Conservation (phyloP, 2,113 vertebrate species). For the Eurypyga helias region DNA sequence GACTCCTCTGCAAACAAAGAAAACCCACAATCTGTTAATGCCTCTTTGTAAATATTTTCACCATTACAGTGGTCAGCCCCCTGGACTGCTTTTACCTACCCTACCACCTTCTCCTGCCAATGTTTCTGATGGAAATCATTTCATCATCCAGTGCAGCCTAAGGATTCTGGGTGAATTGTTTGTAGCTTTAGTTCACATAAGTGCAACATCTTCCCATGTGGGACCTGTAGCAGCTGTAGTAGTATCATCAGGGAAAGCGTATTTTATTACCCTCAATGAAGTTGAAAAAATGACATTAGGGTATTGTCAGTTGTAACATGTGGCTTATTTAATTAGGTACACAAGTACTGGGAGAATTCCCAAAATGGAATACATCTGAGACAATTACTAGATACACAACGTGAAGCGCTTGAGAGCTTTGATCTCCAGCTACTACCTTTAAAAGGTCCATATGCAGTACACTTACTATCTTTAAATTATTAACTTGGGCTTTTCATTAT, state of each 20-base stretch:
- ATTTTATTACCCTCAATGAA: not conserved
- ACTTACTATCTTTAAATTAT: not conserved
- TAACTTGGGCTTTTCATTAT: not conserved
- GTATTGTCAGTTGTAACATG: not conserved
- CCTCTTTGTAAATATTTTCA: not conserved
- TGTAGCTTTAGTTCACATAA: not conserved
- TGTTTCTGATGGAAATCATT: not conserved
- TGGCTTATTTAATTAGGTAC: not conserved
- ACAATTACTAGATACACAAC: not conserved
- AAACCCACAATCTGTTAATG: rapidly evolving
- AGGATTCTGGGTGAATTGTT: not conserved
- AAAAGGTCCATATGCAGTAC: not conserved
- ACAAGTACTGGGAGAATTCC: not conserved
- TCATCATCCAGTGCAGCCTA: not conserved
- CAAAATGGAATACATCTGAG: not conserved
- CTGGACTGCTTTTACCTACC: not conserved
- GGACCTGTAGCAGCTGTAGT: not conserved
- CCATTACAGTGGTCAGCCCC: not conserved
- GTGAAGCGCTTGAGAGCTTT: not conserved
- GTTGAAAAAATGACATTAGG: not conserved
- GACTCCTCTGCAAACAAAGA: not conserved
- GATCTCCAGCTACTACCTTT: not conserved
- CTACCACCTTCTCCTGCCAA: not conserved
- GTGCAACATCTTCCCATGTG: not conserved
- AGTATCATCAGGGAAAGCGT: not conserved